phyloP scores from a whole-genome alignment of 2,113 vertebrate genomes.

The Gulo gulo region DNA sequence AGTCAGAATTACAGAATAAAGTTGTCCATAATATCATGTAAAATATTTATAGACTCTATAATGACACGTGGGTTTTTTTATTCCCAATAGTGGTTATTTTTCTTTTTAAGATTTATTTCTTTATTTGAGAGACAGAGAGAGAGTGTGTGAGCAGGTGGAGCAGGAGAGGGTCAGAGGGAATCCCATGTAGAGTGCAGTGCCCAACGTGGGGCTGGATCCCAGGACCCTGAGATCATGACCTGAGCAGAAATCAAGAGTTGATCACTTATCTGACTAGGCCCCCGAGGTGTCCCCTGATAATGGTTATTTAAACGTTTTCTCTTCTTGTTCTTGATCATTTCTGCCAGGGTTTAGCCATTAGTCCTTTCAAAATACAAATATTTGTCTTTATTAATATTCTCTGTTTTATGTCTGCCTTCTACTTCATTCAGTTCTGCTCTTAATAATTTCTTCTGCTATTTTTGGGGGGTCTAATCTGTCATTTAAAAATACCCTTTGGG shows the following conservation, averaged over 20 bases:
- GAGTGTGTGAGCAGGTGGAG: background rate
- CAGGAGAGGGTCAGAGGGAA: background rate
- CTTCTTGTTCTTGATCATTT: background rate
- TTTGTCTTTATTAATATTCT: background rate
- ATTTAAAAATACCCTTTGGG: background rate
- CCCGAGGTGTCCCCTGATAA: background rate
- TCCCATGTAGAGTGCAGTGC: background rate
- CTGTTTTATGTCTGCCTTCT: background rate
- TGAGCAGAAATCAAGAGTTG: background rate
- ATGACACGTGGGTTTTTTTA: background rate
- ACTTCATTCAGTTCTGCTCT: background rate
- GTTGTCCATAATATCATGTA: background rate
- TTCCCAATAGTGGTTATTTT: background rate
- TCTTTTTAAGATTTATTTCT: background rate
- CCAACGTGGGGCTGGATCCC: background rate
- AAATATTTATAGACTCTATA: background rate
- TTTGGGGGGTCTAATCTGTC: background rate
- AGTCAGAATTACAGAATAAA: background rate
- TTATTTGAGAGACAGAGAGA: background rate
- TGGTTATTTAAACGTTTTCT: background rate
- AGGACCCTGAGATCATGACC: background rate
- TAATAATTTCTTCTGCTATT: background rate
- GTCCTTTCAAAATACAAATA: background rate
- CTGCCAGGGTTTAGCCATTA: background rate
- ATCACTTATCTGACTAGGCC: background rate